Percentiles rank a stretch among this genome's conserved stretches.
phyloP scores from a whole-genome alignment of 2,113 vertebrate species.

The Edolisoma coerulescens region DNA sequence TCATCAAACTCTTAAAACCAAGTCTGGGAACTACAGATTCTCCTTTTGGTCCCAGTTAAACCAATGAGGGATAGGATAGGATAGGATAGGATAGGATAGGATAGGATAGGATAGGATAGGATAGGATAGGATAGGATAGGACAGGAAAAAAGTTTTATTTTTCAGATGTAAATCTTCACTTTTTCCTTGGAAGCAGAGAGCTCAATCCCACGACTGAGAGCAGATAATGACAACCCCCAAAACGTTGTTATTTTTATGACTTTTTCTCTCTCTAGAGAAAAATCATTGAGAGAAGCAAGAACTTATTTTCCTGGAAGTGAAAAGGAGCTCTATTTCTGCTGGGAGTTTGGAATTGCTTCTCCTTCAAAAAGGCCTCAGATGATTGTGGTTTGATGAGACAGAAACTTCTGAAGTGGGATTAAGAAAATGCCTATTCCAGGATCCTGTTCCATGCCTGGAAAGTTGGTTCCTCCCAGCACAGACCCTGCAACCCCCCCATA shows the following conservation, averaged over 20 bases:
- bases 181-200: neutral
- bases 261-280: neutral
- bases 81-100: neutral
- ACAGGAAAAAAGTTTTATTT: neutral
- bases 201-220: neutral
- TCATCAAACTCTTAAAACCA: neutral
- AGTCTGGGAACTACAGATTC: neutral
- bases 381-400: neutral
- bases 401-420: neutral
- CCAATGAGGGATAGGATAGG: neutral
- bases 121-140: neutral
- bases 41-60: neutral
- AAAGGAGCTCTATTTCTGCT: neutral
- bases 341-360: neutral
- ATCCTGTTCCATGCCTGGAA: no score
- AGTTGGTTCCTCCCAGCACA: neutral
- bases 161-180: neutral
- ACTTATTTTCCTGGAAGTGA: neutral
- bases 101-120: neutral
- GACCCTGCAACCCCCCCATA: rapidly evolving
- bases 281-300: neutral
- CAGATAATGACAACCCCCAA: neutral
- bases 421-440: neutral
- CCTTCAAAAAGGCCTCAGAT: neutral
- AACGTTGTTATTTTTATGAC: neutral